Conservation (phyloP, 2,113 vertebrate species). For the Hemiscyllium ocellatum region DNA sequence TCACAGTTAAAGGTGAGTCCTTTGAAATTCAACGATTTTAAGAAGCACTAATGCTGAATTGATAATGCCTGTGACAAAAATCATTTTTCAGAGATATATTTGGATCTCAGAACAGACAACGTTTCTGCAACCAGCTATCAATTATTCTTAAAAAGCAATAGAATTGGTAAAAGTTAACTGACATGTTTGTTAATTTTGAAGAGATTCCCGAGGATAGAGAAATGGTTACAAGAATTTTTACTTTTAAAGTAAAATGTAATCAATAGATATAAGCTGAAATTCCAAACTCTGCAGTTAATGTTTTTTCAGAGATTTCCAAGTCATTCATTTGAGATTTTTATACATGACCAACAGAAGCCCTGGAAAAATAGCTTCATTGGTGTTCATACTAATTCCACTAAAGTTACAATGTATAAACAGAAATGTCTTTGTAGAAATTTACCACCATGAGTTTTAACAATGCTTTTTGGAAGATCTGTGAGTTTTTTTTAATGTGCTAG, state of each 20-base stretch:
- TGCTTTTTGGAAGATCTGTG: neutral
- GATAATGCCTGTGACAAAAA: neutral
- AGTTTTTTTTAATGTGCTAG: neutral
- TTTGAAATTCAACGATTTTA: neutral
- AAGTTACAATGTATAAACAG: neutral
- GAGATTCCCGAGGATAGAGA: neutral
- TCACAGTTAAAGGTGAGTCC: neutral
- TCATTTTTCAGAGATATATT: neutral
- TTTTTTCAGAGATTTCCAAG: neutral
- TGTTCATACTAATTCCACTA: neutral
- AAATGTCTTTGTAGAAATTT: neutral
- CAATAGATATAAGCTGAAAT: neutral
- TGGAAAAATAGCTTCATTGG: neutral
- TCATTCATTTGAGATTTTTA: neutral
- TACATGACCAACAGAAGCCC: neutral
- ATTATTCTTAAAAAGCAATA: neutral
- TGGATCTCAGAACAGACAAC: neutral
- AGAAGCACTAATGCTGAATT: neutral
- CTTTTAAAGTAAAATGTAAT: neutral
- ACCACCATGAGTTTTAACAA: neutral
- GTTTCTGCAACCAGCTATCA: neutral
- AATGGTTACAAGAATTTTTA: neutral
- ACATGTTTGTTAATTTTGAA: neutral
- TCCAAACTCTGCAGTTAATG: neutral
- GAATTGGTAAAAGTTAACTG: neutral